Conservation (phyloP, 2,113 vertebrate genomes). For the Sceloporus tristichus region DNA sequence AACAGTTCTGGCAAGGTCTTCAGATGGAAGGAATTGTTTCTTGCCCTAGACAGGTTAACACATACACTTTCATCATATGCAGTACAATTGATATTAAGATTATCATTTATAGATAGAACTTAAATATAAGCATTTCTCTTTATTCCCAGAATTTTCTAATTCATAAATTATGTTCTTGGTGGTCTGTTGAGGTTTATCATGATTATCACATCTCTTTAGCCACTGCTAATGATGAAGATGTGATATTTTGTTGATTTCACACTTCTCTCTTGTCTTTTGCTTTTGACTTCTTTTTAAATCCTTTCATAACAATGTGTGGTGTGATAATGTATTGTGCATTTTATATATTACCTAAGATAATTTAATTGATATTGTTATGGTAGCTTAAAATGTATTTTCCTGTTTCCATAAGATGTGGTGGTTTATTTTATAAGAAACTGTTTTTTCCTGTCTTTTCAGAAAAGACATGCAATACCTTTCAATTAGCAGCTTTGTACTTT, state of each 20-base stretch:
- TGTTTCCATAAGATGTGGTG: background rate
- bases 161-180: constrained; percentile 36
- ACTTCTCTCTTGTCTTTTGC: background rate
- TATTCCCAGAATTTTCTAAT: background rate
- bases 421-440: background rate
- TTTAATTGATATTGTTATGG: background rate
- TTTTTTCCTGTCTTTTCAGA: background rate
- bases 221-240: background rate
- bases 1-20: background rate
- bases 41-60: background rate
- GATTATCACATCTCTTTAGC: background rate
- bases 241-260: constrained; percentile 8
- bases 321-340: background rate
- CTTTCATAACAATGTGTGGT: background rate
- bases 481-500: no score
- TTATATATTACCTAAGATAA: background rate
- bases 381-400: background rate
- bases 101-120: constrained; percentile 5
- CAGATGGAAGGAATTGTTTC: background rate
- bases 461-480: background rate
- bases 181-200: background rate
- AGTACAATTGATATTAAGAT: constrained; percentile 53
- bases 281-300: constrained; percentile 4
- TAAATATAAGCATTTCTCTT: constrained; percentile 33
- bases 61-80: constrained; percentile 35